Percentiles rank a stretch among this genome's conserved stretches.
Conservation (phyloP, 2,888 invertebrate species). For the Pammene fasciana region DNA sequence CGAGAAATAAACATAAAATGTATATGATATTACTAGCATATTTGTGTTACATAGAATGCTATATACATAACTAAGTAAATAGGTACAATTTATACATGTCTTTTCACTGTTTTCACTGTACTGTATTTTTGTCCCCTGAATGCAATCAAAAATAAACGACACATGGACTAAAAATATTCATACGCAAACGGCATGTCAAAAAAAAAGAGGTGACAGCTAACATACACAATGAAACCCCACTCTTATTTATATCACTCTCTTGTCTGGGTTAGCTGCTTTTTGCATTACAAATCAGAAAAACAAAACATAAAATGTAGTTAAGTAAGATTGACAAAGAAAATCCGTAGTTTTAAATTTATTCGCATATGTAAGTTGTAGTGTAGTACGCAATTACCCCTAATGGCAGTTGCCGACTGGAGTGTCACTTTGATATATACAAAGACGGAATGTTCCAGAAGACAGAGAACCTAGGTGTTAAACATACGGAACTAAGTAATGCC, state of each 20-base stretch:
- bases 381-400: not conserved
- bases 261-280: constrained; percentile 12
- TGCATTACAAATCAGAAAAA: constrained; percentile 1
- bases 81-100: not conserved
- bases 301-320: not conserved
- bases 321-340: constrained; percentile 2
- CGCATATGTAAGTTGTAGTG: not conserved
- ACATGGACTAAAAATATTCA: constrained; percentile 16
- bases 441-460: not conserved
- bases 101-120: too few species aligned
- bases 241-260: not conserved
- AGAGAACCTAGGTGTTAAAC: not conserved
- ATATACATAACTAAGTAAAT: too few species aligned
- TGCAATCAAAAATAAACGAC: constrained; percentile 23
- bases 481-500: not conserved
- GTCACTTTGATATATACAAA: constrained; percentile 12
- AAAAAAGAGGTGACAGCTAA: constrained; percentile 34
- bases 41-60: too few species aligned
- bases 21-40: too few species aligned
- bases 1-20: too few species aligned
- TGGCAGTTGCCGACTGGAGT: constrained; percentile 1
- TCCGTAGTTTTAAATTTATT: not conserved
- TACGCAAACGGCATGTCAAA: constrained; percentile 2
- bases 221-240: constrained; percentile 16
- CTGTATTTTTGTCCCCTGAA: not conserved